phyloP scores from a whole-genome alignment of 1,140 invertebrate genomes.

The Anastatus disparis region DNA sequence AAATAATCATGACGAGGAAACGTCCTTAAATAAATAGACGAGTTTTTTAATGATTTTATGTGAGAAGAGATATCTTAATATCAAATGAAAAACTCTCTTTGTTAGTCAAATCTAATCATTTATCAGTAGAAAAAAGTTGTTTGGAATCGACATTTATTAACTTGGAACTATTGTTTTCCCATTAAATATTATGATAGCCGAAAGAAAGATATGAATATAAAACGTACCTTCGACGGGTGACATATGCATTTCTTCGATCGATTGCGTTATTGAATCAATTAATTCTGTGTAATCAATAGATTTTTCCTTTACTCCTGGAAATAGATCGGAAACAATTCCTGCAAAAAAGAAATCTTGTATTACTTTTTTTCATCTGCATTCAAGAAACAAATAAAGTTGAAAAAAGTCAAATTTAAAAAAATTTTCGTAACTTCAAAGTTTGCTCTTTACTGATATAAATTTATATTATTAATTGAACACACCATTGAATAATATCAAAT shows the following conservation, averaged over 20 bases:
- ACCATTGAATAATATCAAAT: constrained; percentile 76
- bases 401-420: background rate
- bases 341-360: constrained; percentile 29
- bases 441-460: too few relatives aligned
- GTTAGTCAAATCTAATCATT: too few relatives aligned
- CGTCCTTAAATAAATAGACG: too few relatives aligned
- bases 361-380: background rate
- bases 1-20: too few relatives aligned
- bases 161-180: too few relatives aligned
- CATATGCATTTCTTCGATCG: constrained; percentile 60
- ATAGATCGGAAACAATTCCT: constrained; percentile 79
- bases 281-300: constrained; percentile 70
- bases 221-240: constrained; percentile 70
- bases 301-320: constrained; percentile 73
- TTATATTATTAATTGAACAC: background rate
- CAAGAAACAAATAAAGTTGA: background rate
- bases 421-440: too few relatives aligned
- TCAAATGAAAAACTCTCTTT: too few relatives aligned
- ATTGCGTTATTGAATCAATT: constrained; percentile 61
- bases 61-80: too few relatives aligned
- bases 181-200: too few relatives aligned
- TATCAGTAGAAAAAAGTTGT: too few relatives aligned
- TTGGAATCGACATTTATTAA: too few relatives aligned
- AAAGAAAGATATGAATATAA: background rate
- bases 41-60: too few relatives aligned